Percentiles rank a stretch among this genome's conserved stretches.
Evolutionary conservation across 2,888 invertebrate genomes (phyloP).

Genomic region (Folsomia manolachei): DNA sequence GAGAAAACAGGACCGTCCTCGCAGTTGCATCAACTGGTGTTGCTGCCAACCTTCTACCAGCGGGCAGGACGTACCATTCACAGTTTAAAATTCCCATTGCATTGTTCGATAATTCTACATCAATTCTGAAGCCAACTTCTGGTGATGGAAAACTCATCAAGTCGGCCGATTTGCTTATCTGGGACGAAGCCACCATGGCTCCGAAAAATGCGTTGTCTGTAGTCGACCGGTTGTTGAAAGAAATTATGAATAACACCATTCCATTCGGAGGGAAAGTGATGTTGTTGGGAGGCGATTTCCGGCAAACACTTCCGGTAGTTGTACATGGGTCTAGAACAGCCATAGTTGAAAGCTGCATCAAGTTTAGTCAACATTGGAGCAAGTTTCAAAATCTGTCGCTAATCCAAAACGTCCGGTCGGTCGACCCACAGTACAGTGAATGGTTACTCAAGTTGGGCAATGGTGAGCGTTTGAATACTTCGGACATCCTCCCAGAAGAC

Average conservation of each 20-base stretch:
- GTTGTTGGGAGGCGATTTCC: conserved; percentile 41
- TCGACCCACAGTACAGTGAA: background rate
- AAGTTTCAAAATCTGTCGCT: conserved; percentile 23
- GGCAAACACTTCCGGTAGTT: conserved; percentile 37
- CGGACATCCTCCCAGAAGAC: background rate
- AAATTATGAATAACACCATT: conserved; percentile 15
- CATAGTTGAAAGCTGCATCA: conserved; percentile 25
- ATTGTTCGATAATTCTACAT: conserved; percentile 11
- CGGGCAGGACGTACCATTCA: conserved; percentile 53
- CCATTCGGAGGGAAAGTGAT: conserved; percentile 38
- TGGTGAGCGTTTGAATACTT: conserved; percentile 1
- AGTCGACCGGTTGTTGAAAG: conserved; percentile 23
- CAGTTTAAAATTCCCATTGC: conserved; percentile 51
- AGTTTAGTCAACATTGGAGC: conserved; percentile 25
- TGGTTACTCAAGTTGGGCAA: conserved; percentile 25
- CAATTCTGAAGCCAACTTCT: conserved; percentile 12
- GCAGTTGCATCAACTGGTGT: conserved; percentile 53
- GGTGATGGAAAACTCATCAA: background rate
- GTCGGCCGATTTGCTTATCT: conserved; percentile 19
- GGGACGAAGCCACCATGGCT: conserved; percentile 27
- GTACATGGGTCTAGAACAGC: conserved; percentile 13
- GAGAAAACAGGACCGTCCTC: conserved; percentile 29
- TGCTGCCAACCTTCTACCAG: conserved; percentile 52
- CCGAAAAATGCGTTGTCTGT: conserved; percentile 16
- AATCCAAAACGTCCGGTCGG: conserved; percentile 32